Conservation (phyloP, 92 coral and sea anemone species). For the Chrysogorgia sp. region DNA sequence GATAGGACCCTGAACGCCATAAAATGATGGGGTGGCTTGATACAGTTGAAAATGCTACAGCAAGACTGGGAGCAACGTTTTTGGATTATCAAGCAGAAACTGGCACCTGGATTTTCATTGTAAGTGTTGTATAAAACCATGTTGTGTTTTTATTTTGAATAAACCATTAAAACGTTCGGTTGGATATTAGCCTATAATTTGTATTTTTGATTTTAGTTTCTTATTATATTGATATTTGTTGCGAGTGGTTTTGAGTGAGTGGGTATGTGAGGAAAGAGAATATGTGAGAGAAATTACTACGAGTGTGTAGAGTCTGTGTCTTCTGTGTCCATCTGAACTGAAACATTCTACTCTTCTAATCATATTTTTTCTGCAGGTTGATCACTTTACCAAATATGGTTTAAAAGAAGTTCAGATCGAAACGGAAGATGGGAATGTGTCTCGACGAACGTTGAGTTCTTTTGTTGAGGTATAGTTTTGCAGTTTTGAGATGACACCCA, state of each 20-base stretch:
- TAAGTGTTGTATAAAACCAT: conserved; percentile 46
- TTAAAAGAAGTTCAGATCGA: conserved; percentile 70
- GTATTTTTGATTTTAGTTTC: no score
- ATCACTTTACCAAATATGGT: conserved; percentile 94
- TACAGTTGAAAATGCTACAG: conserved; percentile 89
- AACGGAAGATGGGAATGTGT: conserved; percentile 73
- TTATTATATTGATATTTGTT: no score
- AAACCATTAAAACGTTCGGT: background rate
- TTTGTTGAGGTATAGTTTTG: conserved; percentile 22
- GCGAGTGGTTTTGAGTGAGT: no score
- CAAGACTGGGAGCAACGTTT: conserved; percentile 83
- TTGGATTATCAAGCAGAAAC: conserved; percentile 80
- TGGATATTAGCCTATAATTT: background rate
- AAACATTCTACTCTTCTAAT: background rate
- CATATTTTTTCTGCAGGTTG: conserved; percentile 65
- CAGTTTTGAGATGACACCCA: no score
- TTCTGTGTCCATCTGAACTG: background rate
- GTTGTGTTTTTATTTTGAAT: background rate
- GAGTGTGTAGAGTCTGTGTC: no score
- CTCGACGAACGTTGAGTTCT: conserved; percentile 9
- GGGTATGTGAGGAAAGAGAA: no score
- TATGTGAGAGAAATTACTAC: no score
- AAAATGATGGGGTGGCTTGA: conserved; percentile 91
- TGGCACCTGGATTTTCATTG: conserved; percentile 96
- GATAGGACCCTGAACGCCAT: conserved; percentile 91